Base-by-base conservation (phyloP, 2,113 vertebrate genomes). In the Oncorhynchus nerka region DNA sequence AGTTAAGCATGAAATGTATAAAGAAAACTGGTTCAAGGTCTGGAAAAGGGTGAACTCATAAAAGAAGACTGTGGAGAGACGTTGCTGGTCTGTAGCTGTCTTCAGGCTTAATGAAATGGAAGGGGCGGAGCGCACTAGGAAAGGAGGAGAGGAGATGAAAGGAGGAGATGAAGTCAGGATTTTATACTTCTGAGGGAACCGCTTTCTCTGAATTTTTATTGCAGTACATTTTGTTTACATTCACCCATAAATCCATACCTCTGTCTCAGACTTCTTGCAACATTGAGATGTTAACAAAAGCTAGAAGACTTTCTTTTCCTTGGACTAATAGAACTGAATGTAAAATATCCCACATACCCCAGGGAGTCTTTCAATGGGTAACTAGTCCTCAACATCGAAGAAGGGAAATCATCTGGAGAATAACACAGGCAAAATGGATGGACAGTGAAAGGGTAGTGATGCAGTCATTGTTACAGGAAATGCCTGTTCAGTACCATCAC, bases 81-180 rank as follows among this genome's bases (percentile, higher is more conserved):
- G 79, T 82, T 78, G 80, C 84, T 83, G 78, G 82, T 84, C 81
- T 75, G 76, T 45, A 70, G 80, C 79, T 76, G 80, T 87, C 84
- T 91, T 81, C 78, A 49, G 84, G 76, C 83, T 84, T 93, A 91
- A 93, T 93, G 88, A 92, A 91, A 92, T 91, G 87, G 87, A 91
- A 11, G 85, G 91, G 88, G 89, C 75, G 86, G 86, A 87, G 86
- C 82, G 73, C 22, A 78, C 77, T 65, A 6, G 68, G 19, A 45
- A 4, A n/a, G 73, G 39, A 79, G 77, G 79, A 82, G 81, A 67
- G 51, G 34, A 78, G 83, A 20, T 77, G 49, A 26, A 70, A 49
- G 81, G 83, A n/a, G 78, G 49, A 26, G 62, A 49, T 79, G 64
- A 72, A 75, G 74, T 83, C 26, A 71, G 66, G 34, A 82, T 78